Base-by-base conservation (phyloP, 1,140 invertebrate genomes). In the Trachelipus rathkii region DNA sequence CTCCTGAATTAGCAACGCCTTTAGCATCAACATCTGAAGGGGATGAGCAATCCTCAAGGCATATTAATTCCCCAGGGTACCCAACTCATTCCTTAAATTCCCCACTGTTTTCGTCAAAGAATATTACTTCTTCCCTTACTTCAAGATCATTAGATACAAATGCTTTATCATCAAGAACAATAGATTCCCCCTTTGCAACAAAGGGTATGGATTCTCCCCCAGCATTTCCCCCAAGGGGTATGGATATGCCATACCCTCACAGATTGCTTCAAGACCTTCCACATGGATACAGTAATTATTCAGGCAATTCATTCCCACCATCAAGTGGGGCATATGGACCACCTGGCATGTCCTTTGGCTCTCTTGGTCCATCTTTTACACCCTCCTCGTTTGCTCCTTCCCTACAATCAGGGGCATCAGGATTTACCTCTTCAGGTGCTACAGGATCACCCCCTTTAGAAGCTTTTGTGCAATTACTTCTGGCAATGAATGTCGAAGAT, bases 401-500 rank as follows among this genome's bases (percentile, higher is more conserved):
- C 13, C 72, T 79, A 53, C n/a, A 74, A 45, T 79, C 78, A 43
- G 66, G 74, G 60, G 72, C 68, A 33, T 21, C 78, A 74, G 78
- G 78, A 79, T 79, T 79, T 66, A 74, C 78, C 60, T 72, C 75
- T 33, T 79, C 78, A 74, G 75, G 78, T 70, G 74, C 78, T 44
- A 77, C 75, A 19, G 75, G 72, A 72, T 77, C 80, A 43, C 77
- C 80, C 13, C 77, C 80, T 60, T 77, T 81, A 50, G 80, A 81
- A 70, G 80, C 80, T 23, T 81, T 81, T 77, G 77, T 81, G 73
- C 80, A 81, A 74, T 75, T 81, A 60, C 80, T 81, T 66, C 75
- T 81, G 15, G 80, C 80, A 69, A 81, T 81, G 80, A 81, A 81
- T 73, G 74, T 77, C 46, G 80, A 81, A 73, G 80, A 81, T 76